Evolutionary conservation across 2,888 invertebrate genomes (phyloP).

Genomic region (Seira sanloemensis): DNA sequence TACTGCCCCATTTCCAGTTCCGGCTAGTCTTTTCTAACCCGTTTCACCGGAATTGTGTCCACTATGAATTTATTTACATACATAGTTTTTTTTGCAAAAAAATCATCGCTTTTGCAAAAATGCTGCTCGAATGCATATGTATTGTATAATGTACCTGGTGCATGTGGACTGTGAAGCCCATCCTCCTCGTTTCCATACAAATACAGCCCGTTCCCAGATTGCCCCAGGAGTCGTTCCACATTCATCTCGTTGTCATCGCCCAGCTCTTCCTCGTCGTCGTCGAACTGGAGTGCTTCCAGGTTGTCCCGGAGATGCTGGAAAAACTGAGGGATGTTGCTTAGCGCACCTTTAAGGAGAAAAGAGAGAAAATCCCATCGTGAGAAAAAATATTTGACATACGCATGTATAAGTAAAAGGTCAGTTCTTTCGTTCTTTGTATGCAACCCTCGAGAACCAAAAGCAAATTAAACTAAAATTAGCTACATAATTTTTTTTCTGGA

Average conservation of each 20-base stretch:
- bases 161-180: conserved; percentile 27
- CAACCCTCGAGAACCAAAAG: no score
- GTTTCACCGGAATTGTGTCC: no score
- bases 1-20: no score
- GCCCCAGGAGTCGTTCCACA: conserved; percentile 20
- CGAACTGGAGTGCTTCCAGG: conserved; percentile 65
- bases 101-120: no score
- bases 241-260: background rate
- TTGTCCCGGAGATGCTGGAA: conserved; percentile 67
- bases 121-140: no score
- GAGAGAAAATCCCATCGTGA: background rate
- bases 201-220: conserved; percentile 23
- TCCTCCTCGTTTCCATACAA: conserved; percentile 36
- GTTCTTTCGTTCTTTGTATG: no score
- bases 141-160: no score
- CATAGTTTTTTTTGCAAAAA: no score
- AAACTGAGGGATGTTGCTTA: conserved; percentile 66
- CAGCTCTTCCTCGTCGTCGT: conserved; percentile 39
- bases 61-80: no score
- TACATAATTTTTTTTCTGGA: background rate
- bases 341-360: conserved; percentile 55
- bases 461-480: background rate
- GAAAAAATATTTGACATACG: background rate
- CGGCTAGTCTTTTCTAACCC: no score
- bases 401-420: no score